phyloP scores from a whole-genome alignment of 2,888 invertebrate genomes.

The Leptogaster cylindrica region DNA sequence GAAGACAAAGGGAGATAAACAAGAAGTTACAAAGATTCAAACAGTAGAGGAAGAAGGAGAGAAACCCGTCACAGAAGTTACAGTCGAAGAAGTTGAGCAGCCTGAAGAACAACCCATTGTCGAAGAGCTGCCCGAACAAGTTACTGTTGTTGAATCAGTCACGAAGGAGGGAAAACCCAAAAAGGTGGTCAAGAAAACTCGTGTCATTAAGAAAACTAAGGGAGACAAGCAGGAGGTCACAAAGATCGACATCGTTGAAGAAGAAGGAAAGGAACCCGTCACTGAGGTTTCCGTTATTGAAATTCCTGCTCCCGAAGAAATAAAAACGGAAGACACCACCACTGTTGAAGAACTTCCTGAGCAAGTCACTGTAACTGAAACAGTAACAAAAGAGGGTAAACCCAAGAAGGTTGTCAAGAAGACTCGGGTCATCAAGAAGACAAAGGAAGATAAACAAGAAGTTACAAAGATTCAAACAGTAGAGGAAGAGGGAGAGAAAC shows the following conservation, averaged over 20 bases:
- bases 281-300: conserved; percentile 54
- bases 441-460: conserved; percentile 56
- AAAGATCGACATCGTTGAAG: conserved; percentile 58
- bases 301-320: conserved; percentile 50
- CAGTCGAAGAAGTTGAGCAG: conserved; percentile 49
- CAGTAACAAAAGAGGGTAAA: conserved; percentile 49
- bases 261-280: conserved; percentile 49
- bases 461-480: conserved; percentile 54
- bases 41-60: conserved; percentile 57
- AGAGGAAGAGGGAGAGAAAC: conserved; percentile 50
- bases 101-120: conserved; percentile 49
- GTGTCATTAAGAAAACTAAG: conserved; percentile 56
- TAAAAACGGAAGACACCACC: conserved; percentile 36
- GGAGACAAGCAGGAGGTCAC: conserved; percentile 58
- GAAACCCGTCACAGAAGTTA: conserved; percentile 54
- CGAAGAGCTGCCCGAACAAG: conserved; percentile 43
- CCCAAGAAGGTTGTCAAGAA: conserved; percentile 55
- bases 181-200: conserved; percentile 53
- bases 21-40: conserved; percentile 50
- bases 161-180: conserved; percentile 56
- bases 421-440: conserved; percentile 56
- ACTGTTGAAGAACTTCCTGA: conserved; percentile 48
- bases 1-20: conserved; percentile 47
- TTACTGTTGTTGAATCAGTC: conserved; percentile 49
- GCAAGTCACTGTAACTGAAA: conserved; percentile 59